Percentiles rank a stretch among this genome's conserved stretches.
Conservation (phyloP, 2,797 vertebrate species). For the Kryptopterus vitreolus region DNA sequence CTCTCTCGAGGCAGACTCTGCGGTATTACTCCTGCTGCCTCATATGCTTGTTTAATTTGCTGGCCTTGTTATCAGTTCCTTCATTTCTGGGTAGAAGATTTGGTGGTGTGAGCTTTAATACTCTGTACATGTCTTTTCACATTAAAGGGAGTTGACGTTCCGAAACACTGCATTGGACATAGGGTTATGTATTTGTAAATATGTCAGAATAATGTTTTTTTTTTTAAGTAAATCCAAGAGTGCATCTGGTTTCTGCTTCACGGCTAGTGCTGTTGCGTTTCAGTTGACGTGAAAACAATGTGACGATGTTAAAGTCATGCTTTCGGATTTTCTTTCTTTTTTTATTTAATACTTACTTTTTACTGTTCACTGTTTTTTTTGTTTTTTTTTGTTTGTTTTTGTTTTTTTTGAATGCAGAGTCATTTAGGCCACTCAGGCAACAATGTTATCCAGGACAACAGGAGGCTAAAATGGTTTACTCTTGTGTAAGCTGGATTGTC, state of each 20-base stretch:
- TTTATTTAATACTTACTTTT: neutral
- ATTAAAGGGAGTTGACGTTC: conserved; percentile 17
- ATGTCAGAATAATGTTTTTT: neutral
- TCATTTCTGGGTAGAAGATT: conserved; percentile 27
- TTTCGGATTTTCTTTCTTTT: conserved; percentile 12
- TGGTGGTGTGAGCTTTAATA: conserved; percentile 17
- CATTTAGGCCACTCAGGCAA: conserved; percentile 12
- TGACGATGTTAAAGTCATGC: conserved; percentile 33
- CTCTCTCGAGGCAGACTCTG: conserved; percentile 25
- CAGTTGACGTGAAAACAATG: conserved; percentile 25
- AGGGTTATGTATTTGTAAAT: conserved; percentile 15
- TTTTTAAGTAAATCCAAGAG: neutral
- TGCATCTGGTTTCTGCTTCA: conserved; percentile 43
- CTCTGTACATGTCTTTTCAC: conserved; percentile 1
- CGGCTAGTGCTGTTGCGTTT: conserved; percentile 21
- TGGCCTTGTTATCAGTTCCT: conserved; percentile 42
- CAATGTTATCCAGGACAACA: conserved; percentile 16
- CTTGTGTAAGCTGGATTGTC: conserved; percentile 6
- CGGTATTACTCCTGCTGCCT: conserved; percentile 28
- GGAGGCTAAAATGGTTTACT: conserved; percentile 26
- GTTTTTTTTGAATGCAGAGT: neutral
- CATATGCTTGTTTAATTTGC: conserved; percentile 16
- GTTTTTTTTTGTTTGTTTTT: no score
- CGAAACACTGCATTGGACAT: conserved; percentile 2
- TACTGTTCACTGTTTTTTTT: neutral